Base-by-base conservation (phyloP, 2,888 invertebrate species). In the Oligia latruncula region DNA sequence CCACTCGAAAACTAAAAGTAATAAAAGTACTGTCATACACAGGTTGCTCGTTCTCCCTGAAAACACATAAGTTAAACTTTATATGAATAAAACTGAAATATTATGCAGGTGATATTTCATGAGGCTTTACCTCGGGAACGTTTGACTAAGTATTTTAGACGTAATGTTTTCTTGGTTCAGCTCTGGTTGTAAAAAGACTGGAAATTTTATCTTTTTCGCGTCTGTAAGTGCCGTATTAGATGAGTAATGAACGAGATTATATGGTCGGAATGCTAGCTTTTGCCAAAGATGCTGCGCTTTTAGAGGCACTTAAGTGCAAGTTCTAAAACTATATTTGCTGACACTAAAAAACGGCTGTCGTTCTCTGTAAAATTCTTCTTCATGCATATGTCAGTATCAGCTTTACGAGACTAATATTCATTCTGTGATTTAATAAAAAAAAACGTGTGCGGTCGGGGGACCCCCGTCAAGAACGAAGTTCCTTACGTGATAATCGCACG, bases 21-120 rank as follows among this genome's bases (percentile, higher is more conserved):
- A 88, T 88, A 88, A 88, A 88, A 87, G 86, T 87, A 81, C 80
- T 86, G 86, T 84, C 80, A 81, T 68, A 82, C 77, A 77, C 88
- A 86, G 84, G 65, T 76, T 81, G 87, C 81, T 40, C 71, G 71
- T 81, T 83, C 82, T 65, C 64, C 60, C 84, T 77, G 82, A 84
- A 84, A 86, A 86, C 77, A 87, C 83, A 88, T 81, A 80, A 85
- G 82, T 88, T 77, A 87, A 86, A 88, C 85, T 86, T 86, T 86
- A 81, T 86, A 81, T 82, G 86, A 76, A 76, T 81, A 80, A 85
- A 88, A 88, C 78, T 85, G 82, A 85, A 82, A 87, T 88, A 88
- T 85, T 87, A 88, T 87, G 77, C 85, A 77, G 78, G 81, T 84
- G 67, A 81, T 81, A 87, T 82, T 77, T 83, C 72, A 84, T 49